Evolutionary conservation across 1,140 invertebrate genomes (phyloP).

Genomic region (Goniozus legneri): DNA sequence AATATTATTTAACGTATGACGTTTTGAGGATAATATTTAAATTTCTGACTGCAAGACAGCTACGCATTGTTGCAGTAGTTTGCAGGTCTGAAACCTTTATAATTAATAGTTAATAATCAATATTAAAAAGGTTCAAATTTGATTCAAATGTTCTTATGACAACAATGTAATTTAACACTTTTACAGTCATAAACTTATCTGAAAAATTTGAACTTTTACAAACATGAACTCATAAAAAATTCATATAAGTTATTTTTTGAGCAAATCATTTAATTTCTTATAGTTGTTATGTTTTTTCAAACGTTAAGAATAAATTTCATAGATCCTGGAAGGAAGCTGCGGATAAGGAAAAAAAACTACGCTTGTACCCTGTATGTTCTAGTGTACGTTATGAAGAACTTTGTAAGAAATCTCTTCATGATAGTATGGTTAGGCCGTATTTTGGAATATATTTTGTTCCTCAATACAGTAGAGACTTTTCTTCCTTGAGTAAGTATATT

Average conservation of each 20-base stretch:
- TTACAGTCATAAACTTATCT: not conserved
- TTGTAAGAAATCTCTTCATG: constrained; percentile 6
- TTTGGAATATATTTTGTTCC: too few relatives aligned
- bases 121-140: not conserved
- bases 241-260: not conserved
- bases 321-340: constrained; percentile 40
- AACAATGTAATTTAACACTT: too few relatives aligned
- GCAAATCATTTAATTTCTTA: not conserved
- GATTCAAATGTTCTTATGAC: too few relatives aligned
- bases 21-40: constrained; percentile 42
- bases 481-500: too few relatives aligned
- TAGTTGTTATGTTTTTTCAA: too few relatives aligned
- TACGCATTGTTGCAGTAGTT: constrained; percentile 31
- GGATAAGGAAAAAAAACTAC: constrained; percentile 21
- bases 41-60: constrained; percentile 34
- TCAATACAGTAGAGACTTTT: too few relatives aligned
- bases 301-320: too few relatives aligned
- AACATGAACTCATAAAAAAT: not conserved
- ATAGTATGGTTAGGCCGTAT: not conserved
- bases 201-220: not conserved
- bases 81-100: constrained; percentile 36
- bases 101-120: not conserved
- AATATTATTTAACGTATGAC: constrained; percentile 36
- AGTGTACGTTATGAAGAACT: constrained; percentile 1
- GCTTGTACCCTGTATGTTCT: constrained; percentile 10